Evolutionary conservation across 2,113 vertebrate genomes (phyloP), one percentile per base, ranked within the genome.

Genomic region (Muscicapa adusta): DNA sequence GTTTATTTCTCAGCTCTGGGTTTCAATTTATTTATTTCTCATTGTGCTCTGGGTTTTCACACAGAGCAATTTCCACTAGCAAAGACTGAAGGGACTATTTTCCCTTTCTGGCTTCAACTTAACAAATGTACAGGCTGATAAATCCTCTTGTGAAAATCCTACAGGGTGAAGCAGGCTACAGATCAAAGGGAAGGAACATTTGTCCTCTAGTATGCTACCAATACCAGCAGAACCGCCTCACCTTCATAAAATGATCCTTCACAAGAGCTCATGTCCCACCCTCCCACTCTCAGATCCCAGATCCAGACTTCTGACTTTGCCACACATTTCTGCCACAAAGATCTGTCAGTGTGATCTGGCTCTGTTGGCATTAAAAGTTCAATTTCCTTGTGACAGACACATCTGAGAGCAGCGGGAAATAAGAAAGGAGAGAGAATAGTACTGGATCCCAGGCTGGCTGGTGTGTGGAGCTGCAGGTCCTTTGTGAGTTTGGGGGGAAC

Each of bases 21-120:
- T 92, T 96, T 96, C 96, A 96, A 96, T 96, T 96, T 96, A 96
- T 96, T 96, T 96, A 84, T 96, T 95, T 94, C 85, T 90, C 92
- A 94, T 96, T 96, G 94, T 96, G 85, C 68, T 63, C 93, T 86
- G 88, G 88, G 92, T 95, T 96, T 97, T 92, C 94, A 94, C 84
- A 93, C 88, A 92, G 94, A 96, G 82, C 92, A 97, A 96, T 96
- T 97, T 96, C 93, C 93, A 94, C 93, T 48, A 95, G 85, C 91
- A 96, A 94, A 96, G 94, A 94, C 96, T 97, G 93, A 94, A 95
- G 96, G 95, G 94, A 96, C 94, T 88, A 67, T 95, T 96, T 94
- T 94, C 93, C 95, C 85, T 96, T 96, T 93, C 92, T 51, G 7
- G 88, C 90, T 97, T 96, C 94, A 96, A 93, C 85, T 97, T 96